Evolutionary conservation across 2,113 vertebrate species (phyloP).

Genomic region (Ranitomeya imitator): DNA sequence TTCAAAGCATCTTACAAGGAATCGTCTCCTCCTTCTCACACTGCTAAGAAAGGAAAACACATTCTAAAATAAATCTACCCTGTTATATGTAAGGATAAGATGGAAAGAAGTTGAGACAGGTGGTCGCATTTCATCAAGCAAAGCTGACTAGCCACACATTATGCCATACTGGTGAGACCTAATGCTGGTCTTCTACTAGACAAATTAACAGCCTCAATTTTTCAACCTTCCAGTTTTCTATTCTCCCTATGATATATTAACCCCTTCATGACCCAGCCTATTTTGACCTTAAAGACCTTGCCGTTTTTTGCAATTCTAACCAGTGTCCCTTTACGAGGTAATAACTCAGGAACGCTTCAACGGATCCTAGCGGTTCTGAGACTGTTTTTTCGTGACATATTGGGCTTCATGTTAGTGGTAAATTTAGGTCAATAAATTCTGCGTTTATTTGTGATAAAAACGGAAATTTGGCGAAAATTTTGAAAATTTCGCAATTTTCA

Average conservation of each 20-base stretch:
- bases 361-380: too few species aligned
- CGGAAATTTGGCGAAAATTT: too few species aligned
- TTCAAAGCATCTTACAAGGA: slow-evolving; percentile 18
- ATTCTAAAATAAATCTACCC: background rate
- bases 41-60: background rate
- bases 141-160: background rate
- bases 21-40: background rate
- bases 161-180: background rate
- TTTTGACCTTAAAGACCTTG: too few species aligned
- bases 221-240: slow-evolving; percentile 5
- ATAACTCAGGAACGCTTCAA: too few species aligned
- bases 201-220: background rate
- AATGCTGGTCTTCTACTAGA: background rate
- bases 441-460: too few species aligned
- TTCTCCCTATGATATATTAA: background rate
- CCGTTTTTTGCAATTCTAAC: too few species aligned
- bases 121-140: background rate
- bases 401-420: too few species aligned
- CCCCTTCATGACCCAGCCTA: too few species aligned
- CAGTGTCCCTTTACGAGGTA: too few species aligned
- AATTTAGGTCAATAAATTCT: too few species aligned
- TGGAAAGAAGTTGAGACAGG: background rate
- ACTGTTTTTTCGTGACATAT: too few species aligned
- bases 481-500: too few species aligned
- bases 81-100: background rate